Percentiles rank a stretch among this genome's conserved stretches.
phyloP scores from a whole-genome alignment of 2,113 vertebrate species.

The Rostratula benghalensis region DNA sequence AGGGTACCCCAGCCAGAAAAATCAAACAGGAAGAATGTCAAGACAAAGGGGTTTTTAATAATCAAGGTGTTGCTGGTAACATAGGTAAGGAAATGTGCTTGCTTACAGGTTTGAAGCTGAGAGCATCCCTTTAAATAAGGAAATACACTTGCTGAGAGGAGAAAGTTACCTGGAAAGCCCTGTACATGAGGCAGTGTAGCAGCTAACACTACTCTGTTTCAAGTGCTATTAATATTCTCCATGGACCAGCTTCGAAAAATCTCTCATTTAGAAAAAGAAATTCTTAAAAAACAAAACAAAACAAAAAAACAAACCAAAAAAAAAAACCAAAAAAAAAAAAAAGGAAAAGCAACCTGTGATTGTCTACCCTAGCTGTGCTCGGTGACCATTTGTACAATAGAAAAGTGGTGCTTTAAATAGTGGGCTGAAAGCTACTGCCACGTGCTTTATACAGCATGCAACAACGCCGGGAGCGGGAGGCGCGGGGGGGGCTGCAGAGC shows the following conservation, averaged over 20 bases:
- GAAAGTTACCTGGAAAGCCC: slow-evolving; percentile 28
- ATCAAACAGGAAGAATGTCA: slow-evolving; percentile 13
- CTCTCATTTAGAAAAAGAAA: slow-evolving; percentile 68
- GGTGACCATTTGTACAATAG: slow-evolving; percentile 82
- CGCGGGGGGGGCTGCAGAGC: neutral
- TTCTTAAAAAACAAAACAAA: neutral
- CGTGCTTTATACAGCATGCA: slow-evolving; percentile 73
- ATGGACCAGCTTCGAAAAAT: slow-evolving; percentile 65
- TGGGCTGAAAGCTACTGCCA: slow-evolving; percentile 43
- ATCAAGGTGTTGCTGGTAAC: slow-evolving; percentile 64
- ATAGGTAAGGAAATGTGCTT: slow-evolving; percentile 68
- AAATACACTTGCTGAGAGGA: slow-evolving; percentile 52
- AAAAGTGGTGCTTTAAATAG: slow-evolving; percentile 71
- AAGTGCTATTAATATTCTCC: slow-evolving; percentile 68
- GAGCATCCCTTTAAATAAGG: slow-evolving; percentile 64
- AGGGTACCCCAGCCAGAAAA: neutral
- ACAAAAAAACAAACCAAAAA: neutral
- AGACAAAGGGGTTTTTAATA: slow-evolving; percentile 67
- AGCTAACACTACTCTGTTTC: slow-evolving; percentile 57
- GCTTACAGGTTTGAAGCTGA: slow-evolving; percentile 61
- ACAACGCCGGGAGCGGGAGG: neutral
- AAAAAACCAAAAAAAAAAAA: neutral
- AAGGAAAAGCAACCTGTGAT: slow-evolving; percentile 73
- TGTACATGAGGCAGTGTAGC: slow-evolving; percentile 20
- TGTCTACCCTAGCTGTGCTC: slow-evolving; percentile 80